Evolutionary conservation across 1,140 invertebrate genomes (phyloP).

Genomic region (Drosophila orena): DNA sequence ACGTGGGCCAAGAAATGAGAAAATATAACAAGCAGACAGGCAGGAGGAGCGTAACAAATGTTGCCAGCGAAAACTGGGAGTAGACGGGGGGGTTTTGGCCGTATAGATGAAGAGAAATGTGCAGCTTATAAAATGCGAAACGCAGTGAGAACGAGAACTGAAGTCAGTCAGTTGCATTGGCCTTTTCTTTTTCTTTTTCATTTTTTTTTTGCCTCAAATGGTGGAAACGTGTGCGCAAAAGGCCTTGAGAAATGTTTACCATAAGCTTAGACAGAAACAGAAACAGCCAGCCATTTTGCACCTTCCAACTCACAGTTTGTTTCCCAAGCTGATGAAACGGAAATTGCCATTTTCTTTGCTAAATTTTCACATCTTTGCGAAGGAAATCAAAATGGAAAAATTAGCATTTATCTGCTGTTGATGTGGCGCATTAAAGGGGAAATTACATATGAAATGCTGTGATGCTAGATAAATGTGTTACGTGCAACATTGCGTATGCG

Average conservation of each 20-base stretch:
- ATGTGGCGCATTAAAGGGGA: conserved; percentile 1
- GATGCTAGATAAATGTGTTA: neutral
- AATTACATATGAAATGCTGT: conserved; percentile 2
- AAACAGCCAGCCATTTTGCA: conserved; percentile 12
- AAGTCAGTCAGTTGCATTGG: conserved; percentile 22
- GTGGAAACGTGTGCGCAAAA: conserved; percentile 22
- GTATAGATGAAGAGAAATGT: conserved; percentile 76
- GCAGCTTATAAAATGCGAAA: conserved; percentile 79
- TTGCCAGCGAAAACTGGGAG: conserved; percentile 14
- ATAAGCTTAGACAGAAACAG: conserved; percentile 28
- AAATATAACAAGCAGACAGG: conserved; percentile 77
- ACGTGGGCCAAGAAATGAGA: conserved; percentile 76
- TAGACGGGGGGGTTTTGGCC: neutral
- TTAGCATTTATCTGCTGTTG: conserved; percentile 38
- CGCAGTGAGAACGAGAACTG: conserved; percentile 19
- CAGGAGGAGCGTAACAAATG: conserved; percentile 67
- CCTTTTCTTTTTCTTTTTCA: neutral
- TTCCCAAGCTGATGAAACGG: conserved; percentile 56
- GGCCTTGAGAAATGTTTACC: conserved; percentile 51
- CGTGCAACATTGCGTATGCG: conserved; percentile 5
- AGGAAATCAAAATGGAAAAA: conserved; percentile 74
- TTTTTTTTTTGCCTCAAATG: conserved; percentile 1
- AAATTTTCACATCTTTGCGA: conserved; percentile 61
- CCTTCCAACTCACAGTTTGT: conserved; percentile 5
- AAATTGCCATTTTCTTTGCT: conserved; percentile 65